Conservation (phyloP, 1,140 invertebrate species). For the Drosophila littoralis region DNA sequence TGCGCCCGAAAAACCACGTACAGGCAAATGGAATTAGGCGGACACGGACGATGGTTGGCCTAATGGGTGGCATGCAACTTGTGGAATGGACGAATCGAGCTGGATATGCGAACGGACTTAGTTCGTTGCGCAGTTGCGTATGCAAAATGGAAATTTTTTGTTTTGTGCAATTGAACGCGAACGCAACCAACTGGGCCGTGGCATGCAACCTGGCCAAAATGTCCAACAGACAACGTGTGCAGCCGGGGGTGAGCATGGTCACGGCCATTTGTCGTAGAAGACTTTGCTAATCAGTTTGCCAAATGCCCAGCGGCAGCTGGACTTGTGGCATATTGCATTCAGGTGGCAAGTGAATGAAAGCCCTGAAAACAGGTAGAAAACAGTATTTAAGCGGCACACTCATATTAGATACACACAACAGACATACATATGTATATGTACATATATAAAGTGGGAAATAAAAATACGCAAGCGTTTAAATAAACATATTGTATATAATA, state of each 20-base stretch:
- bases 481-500: not conserved
- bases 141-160: constrained; percentile 44
- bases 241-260: not conserved
- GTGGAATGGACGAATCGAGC: not conserved
- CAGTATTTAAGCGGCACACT: too few species aligned
- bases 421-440: too few species aligned
- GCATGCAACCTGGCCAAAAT: constrained; percentile 15
- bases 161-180: constrained; percentile 67
- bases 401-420: too few species aligned
- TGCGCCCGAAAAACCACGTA: constrained; percentile 8
- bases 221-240: constrained; percentile 1
- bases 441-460: too few species aligned
- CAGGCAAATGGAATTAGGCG: constrained; percentile 65
- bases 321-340: not conserved
- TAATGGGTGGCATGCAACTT: constrained; percentile 4
- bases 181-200: not conserved
- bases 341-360: not conserved
- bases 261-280: not conserved
- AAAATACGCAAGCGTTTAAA: not conserved
- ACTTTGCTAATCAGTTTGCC: constrained; percentile 23
- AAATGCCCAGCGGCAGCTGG: constrained; percentile 7
- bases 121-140: constrained; percentile 22
- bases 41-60: constrained; percentile 5
- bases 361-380: too few species aligned
- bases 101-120: too few species aligned